Evolutionary conservation across 2,888 invertebrate species (phyloP).

Genomic region (Rugalucina vietnamica): DNA sequence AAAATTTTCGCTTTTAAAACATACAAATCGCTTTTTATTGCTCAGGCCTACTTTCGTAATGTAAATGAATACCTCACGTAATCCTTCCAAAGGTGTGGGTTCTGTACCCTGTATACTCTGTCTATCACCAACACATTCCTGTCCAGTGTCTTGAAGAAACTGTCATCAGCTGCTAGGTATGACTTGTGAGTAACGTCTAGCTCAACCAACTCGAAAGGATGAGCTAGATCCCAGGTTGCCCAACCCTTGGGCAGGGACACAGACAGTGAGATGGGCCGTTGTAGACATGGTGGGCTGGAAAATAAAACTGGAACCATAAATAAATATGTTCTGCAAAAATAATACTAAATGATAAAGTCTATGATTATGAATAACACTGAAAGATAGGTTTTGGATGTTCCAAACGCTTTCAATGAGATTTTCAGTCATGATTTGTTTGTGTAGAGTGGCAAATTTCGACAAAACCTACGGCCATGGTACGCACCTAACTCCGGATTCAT

Average conservation of each 20-base stretch:
- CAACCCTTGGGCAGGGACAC: conserved; percentile 34
- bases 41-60: neutral
- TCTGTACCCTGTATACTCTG: conserved; percentile 51
- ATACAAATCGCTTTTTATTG: neutral
- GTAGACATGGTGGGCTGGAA: neutral
- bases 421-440: too few relatives aligned
- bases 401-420: too few relatives aligned
- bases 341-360: too few relatives aligned
- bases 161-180: conserved; percentile 6
- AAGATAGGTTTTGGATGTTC: too few relatives aligned
- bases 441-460: too few relatives aligned
- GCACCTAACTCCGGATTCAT: too few relatives aligned
- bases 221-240: conserved; percentile 51
- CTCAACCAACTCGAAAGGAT: conserved; percentile 49
- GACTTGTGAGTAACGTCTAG: neutral
- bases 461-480: too few relatives aligned
- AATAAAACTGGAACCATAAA: neutral
- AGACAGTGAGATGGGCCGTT: neutral
- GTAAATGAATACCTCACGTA: neutral
- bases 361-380: too few relatives aligned
- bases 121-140: conserved; percentile 18
- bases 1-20: too few relatives aligned
- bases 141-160: conserved; percentile 42
- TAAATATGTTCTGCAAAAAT: too few relatives aligned
- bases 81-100: conserved; percentile 32